These are phyloP conservation scores for Oophaga pumilio DNA, from an alignment of 2,113 vertebrate genomes.

Conservation along the genomic window DNA sequence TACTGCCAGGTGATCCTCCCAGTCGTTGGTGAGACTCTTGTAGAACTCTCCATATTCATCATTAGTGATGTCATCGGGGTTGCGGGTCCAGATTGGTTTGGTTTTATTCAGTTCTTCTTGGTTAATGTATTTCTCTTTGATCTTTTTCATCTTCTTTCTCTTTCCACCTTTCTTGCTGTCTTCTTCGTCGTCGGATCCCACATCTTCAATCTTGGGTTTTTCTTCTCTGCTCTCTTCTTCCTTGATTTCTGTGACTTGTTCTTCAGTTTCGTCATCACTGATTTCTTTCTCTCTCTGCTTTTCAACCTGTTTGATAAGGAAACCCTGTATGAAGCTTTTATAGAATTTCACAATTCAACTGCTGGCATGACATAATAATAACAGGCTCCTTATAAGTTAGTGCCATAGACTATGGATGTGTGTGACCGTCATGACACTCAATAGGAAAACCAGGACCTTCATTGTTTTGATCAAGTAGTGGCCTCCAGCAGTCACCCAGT, in stretches of 20 bases:
- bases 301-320: slow-evolving; percentile 60
- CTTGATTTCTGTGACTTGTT: slow-evolving; percentile 68
- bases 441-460: too few species aligned
- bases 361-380: not conserved
- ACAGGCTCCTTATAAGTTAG: too few species aligned
- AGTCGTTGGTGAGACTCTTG: slow-evolving; percentile 89
- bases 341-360: not conserved
- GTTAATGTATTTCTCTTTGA: slow-evolving; percentile 79
- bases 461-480: too few species aligned
- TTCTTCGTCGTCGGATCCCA: slow-evolving; percentile 80
- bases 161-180: slow-evolving; percentile 77
- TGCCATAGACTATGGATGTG: too few species aligned
- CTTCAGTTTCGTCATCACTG: slow-evolving; percentile 85
- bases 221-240: slow-evolving; percentile 72
- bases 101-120: slow-evolving; percentile 71
- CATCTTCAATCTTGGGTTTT: slow-evolving; percentile 83
- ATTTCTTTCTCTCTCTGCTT: slow-evolving; percentile 85
- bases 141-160: slow-evolving; percentile 79
- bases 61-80: slow-evolving; percentile 92
- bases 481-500: too few species aligned
- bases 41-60: slow-evolving; percentile 98
- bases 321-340: not conserved
- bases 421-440: too few species aligned
- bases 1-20: slow-evolving; percentile 84
- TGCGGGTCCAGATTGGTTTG: slow-evolving; percentile 90